Evolutionary conservation across 2,797 vertebrate species (phyloP), one percentile per base, ranked within the genome.

Genomic region (Tamandua tetradactyla): DNA sequence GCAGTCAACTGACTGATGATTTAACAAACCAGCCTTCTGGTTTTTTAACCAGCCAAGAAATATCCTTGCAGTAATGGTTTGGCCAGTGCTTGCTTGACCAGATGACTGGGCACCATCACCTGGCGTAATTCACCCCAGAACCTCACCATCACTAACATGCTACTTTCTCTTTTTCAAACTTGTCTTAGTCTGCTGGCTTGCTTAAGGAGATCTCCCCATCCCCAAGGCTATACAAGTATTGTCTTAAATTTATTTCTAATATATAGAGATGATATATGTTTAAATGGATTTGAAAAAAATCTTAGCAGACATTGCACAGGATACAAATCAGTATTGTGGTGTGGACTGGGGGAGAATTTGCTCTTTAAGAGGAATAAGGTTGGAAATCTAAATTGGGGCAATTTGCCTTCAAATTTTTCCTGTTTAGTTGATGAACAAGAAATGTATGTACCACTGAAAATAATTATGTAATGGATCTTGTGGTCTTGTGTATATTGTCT

Each of bases 361-460:
- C 30, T 66, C 35, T 0, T 0, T 42, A 55, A 14, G 18, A 30
- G 17, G 52, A 18, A 64, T 52, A 14, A 90, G 72, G 23, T 61
- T 59, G 40, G 64, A 79, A 79, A 94, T n/a, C 52, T 59, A 86
- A 52, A 27, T 42, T 69, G 42, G 20, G 89, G 15, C 4, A 27
- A 44, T 90, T 89, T 79, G 25, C 57, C 81, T 62, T 92, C 71
- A 83, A 68, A 87, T 2, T 61, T 87, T 92, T 62, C 49, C 22
- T 91, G 14, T n/a, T 42, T 23, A 71, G 27, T 61, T 64, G 76
- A 94, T 82, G 35, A 87, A 68, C 40, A 78, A 52, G 40, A 86
- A 92, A 71, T 55, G 27, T n/a, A 35, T 32, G 47, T 40, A 74
- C 3, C 37, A 78, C 71, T 40, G 81, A 85, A n/a, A 81, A 85